Evolutionary conservation across 2,113 vertebrate genomes (phyloP), one percentile per base, ranked within the genome.

Genomic region (Emydocephalus ijimae): DNA sequence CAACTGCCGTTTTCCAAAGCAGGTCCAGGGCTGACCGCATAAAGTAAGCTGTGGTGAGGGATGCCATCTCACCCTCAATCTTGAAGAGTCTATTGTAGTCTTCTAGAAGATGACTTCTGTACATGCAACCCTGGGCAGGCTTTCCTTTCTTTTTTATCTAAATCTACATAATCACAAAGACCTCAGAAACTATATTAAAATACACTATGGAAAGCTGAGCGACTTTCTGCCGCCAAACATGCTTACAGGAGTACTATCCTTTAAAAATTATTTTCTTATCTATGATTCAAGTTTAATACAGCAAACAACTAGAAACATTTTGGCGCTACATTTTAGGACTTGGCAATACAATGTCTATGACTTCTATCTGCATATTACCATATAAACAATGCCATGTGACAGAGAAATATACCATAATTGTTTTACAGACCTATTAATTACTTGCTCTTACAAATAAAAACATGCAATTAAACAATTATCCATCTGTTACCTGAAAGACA

Each of bases 401-500:
- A 29, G 10, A 39, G 86, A 52, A 15, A 90, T 12, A 5, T 69
- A 23, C 7, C 3, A 14, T 20, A 29, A 23, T n/a, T 43, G 29
- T 86, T 52, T 23, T n/a, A n/a, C 10, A 14, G 52, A 52, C 12
- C 21, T 26, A 43, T 15, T 21, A 5, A 45, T 11, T 85, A 39
- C 9, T 81, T 57, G 11, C 24, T 45, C 54, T 86, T 61, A 54
- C 4, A 89, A 88, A 91, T 24, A 55, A 56, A 89, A 23, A 5
- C 29, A 39, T 29, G 0, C 0, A 11, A 0, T 4, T 26, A 15
- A 43, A 5, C 3, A 34, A 3, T 54, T 59, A 1, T n/a, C 0
- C 0, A 0, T 0, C 12, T 52, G 97, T 98, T 94, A 99, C 99
- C 99, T 91, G 97, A 89, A 86, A 94, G n/a, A 94, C 99, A 99